A percentile compares a stretch with the other conserved stretches of the same genome.
Evolutionary conservation across 2,797 vertebrate genomes (phyloP).

Genomic region (Manis pentadactyla): DNA sequence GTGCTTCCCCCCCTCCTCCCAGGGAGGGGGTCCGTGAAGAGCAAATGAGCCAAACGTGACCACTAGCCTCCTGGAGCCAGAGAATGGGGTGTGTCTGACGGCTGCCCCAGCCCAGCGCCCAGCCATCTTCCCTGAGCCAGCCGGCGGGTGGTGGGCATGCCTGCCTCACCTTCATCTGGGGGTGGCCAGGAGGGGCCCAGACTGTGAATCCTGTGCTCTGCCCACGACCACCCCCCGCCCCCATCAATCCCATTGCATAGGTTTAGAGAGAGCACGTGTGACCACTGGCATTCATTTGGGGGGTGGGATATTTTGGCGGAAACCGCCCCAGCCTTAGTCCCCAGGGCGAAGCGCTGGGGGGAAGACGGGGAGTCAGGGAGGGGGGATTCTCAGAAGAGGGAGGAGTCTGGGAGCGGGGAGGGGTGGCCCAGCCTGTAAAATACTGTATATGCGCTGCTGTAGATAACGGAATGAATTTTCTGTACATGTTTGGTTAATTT

Average conservation of each 20-base stretch:
- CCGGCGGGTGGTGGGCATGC: constrained; percentile 58
- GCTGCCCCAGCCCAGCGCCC: constrained; percentile 54
- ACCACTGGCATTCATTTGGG: constrained; percentile 82
- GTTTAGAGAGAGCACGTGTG: constrained; percentile 80
- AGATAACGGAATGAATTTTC: constrained; percentile 83
- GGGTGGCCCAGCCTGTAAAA: constrained; percentile 82
- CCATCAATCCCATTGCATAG: constrained; percentile 76
- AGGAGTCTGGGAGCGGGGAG: constrained; percentile 75
- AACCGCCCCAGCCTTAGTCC: constrained; percentile 77
- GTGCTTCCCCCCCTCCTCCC: constrained; percentile 77
- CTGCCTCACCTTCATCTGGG: constrained; percentile 77
- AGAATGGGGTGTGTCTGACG: constrained; percentile 45
- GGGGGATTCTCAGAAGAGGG: constrained; percentile 75
- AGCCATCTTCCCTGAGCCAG: constrained; percentile 77
- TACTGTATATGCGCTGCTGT: constrained; percentile 85
- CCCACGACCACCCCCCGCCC: constrained; percentile 30
- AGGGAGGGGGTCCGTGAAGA: constrained; percentile 81
- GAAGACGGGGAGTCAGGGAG: constrained; percentile 76
- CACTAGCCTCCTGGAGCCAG: constrained; percentile 83
- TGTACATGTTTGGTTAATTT: constrained; percentile 86
- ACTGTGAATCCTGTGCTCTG: constrained; percentile 77
- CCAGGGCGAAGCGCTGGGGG: constrained; percentile 70
- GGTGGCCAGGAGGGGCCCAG: constrained; percentile 77
- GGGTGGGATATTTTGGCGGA: constrained; percentile 78
- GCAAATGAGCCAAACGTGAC: constrained; percentile 84